Evolutionary conservation across 2,113 vertebrate species (phyloP), one percentile per base, ranked within the genome.

Genomic region (Phainopepla nitens): DNA sequence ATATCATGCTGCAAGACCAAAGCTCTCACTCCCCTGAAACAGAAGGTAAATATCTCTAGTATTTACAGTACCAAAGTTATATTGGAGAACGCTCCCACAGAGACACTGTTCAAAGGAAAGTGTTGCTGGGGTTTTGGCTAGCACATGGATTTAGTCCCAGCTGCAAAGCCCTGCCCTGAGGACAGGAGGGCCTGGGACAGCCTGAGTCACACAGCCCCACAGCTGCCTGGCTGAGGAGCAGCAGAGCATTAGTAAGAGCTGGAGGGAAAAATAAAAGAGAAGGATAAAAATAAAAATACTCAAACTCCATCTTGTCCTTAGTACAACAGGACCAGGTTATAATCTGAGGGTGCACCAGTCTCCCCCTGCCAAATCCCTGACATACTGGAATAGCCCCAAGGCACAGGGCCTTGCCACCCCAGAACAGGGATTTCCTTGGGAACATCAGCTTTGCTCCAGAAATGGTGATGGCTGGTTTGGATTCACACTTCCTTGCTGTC

Each of bases 31-130:
- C 53, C 44, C 44, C 72, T 90, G 96, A 64, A 89, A 50, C 15
- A 75, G 72, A 96, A 90, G 87, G 96, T 90, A 97, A 96, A 96
- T 93, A 96, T 83, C 92, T 92, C 51, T 60, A 81, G 36, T 64
- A 92, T 96, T 97, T 96, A 91, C 96, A 95, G 49, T 95, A 69
- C 92, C 45, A 33, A 56, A 91, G 77, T 60, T 89, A 73, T 90
- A 95, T 87, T 90, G 79, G 70, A 91, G 62, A 91, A 57, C 0
- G 2, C 21, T 77, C 47, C 78, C 64, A 36, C 39, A 64, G 88
- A 93, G 83, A 82, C 60, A 11, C 44, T 51, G 80, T 75, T 70
- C 78, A 56, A 88, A 47, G 33, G 36, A 44, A 92, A 93, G 60
- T 2, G 17, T 50, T 90, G 51, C 15, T 3, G 4, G 56, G 49